These are phyloP conservation scores for Stenurella melanura DNA, from an alignment of 2,888 invertebrate species.

Conservation along the genomic window DNA sequence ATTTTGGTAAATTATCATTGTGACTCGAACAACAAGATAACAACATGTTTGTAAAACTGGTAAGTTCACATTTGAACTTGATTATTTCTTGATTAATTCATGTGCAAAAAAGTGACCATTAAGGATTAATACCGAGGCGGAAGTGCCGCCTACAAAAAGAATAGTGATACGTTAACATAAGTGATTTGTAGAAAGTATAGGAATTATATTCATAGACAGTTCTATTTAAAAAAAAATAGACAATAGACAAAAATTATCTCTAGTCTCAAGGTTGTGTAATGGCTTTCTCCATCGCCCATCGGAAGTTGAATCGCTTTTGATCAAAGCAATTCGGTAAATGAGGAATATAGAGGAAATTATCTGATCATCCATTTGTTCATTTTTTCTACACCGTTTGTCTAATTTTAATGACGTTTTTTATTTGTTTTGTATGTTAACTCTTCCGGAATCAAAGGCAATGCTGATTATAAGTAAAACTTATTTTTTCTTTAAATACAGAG, in stretches of 20 bases:
- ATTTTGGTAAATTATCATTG: constrained; percentile 67
- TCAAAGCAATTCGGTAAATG: too few relatives aligned
- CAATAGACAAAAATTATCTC: background rate
- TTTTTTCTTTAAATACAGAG: too few relatives aligned
- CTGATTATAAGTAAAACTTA: too few relatives aligned
- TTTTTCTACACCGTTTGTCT: too few relatives aligned
- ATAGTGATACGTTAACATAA: background rate
- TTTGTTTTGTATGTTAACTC: too few relatives aligned
- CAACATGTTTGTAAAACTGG: constrained; percentile 73
- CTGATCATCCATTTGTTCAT: too few relatives aligned
- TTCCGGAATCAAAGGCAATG: too few relatives aligned
- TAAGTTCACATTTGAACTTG: constrained; percentile 61
- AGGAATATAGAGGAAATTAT: too few relatives aligned
- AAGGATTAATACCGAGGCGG: constrained; percentile 20
- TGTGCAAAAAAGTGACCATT: constrained; percentile 34
- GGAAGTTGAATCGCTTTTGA: background rate
- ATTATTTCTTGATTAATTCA: constrained; percentile 28
- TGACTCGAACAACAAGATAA: constrained; percentile 65
- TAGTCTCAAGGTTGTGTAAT: background rate
- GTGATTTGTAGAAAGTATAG: background rate
- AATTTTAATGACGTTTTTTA: too few relatives aligned
- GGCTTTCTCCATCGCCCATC: background rate
- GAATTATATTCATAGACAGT: too few relatives aligned
- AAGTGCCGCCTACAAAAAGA: background rate
- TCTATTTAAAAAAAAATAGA: too few relatives aligned